Conservation (phyloP, 1,140 invertebrate genomes). For the Calephelis virginiensis region DNA sequence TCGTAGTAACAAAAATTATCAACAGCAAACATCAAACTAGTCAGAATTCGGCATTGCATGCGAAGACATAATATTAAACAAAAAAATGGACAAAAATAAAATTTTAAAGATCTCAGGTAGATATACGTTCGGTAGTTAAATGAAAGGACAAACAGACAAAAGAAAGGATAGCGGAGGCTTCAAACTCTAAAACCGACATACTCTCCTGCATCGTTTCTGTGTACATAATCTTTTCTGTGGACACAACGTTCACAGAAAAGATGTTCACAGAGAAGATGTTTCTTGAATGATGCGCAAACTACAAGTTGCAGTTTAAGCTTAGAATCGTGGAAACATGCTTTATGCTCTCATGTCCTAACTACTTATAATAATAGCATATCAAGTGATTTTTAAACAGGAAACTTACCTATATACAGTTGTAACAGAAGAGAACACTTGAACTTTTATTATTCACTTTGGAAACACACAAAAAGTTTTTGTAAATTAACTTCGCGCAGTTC, state of each 20-base stretch:
- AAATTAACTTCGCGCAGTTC: too few relatives aligned
- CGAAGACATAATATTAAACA: neutral
- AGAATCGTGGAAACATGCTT: too few relatives aligned
- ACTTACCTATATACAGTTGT: too few relatives aligned
- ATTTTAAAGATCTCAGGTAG: neutral
- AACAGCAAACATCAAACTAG: conserved; percentile 2
- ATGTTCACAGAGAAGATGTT: too few relatives aligned
- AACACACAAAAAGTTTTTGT: too few relatives aligned
- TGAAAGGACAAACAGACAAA: conserved; percentile 4
- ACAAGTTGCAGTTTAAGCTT: too few relatives aligned
- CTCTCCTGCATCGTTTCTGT: conserved; percentile 3
- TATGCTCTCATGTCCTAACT: too few relatives aligned
- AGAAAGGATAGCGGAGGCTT: neutral
- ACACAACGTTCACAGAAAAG: conserved; percentile 6
- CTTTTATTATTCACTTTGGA: too few relatives aligned
- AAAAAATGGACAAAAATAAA: neutral
- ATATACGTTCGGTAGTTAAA: conserved; percentile 1
- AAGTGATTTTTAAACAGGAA: too few relatives aligned
- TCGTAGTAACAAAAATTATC: neutral
- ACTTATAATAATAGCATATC: too few relatives aligned
- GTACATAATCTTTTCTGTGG: neutral
- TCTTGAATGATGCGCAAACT: too few relatives aligned
- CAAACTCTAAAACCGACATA: neutral
- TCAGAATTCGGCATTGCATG: neutral
- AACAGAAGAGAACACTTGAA: too few relatives aligned